These are phyloP conservation scores for Hirundichthys speculiger DNA, from an alignment of 2,113 vertebrate genomes.

Conservation along the genomic window DNA sequence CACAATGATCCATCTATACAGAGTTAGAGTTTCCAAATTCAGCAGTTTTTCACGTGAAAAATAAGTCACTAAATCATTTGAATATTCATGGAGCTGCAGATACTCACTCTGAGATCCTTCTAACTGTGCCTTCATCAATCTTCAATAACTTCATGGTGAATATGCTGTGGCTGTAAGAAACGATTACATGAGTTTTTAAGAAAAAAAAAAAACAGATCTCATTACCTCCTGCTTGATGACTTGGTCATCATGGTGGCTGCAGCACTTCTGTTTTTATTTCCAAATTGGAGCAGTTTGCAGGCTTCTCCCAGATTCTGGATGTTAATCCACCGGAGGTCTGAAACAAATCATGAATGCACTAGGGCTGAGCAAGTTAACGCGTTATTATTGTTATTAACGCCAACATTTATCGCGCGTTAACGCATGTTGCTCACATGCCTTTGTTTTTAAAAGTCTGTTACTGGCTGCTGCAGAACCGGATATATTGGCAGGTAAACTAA, in stretches of 20 bases:
- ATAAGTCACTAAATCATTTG: no score
- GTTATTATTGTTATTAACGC: not conserved
- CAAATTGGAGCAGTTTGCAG: constrained; percentile 83
- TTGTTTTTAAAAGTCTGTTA: no score
- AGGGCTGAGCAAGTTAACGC: not conserved
- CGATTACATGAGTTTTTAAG: not conserved
- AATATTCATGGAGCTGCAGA: no score
- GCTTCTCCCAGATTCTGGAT: constrained; percentile 83
- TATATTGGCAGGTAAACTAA: no score
- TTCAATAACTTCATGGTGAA: constrained; percentile 88
- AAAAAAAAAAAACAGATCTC: not conserved
- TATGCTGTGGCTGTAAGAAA: constrained; percentile 85
- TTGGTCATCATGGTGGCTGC: constrained; percentile 90
- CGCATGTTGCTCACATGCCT: no score
- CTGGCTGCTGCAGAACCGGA: no score
- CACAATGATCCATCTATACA: no score
- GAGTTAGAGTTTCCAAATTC: no score
- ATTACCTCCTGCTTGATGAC: constrained; percentile 90
- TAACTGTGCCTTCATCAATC: constrained; percentile 72
- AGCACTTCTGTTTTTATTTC: constrained; percentile 89
- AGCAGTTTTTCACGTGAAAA: no score
- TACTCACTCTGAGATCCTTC: constrained; percentile 86
- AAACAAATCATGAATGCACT: not conserved
- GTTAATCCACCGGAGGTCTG: constrained; percentile 90
- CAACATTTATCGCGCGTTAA: no score